Evolutionary conservation across 2,113 vertebrate species (phyloP).

Genomic region (Ariopsis seemanni): DNA sequence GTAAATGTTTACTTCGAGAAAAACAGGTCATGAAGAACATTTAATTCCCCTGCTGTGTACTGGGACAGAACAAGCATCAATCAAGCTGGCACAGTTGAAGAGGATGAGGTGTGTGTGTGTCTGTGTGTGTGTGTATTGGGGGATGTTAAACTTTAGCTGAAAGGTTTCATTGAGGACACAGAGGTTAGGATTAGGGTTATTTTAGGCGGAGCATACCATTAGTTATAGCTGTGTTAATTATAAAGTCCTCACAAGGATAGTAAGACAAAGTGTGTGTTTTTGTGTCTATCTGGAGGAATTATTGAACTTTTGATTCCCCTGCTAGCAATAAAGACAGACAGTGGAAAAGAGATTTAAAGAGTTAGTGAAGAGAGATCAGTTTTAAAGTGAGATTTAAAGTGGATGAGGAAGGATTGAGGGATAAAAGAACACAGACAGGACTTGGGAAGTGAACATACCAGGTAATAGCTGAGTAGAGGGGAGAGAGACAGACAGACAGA

Average conservation of each 20-base stretch:
- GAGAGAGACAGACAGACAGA: slow-evolving; percentile 15
- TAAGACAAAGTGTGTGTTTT: background rate
- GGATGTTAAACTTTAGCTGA: background rate
- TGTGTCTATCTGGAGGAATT: background rate
- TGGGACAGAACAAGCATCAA: background rate
- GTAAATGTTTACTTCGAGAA: background rate
- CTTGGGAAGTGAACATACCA: background rate
- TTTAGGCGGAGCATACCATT: background rate
- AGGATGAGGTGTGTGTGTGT: background rate
- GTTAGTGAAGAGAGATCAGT: background rate
- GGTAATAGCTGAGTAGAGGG: background rate
- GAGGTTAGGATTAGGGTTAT: background rate
- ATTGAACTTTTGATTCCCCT: background rate
- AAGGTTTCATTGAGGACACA: background rate
- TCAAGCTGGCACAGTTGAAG: slow-evolving; percentile 1
- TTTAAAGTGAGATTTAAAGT: slow-evolving; percentile 23
- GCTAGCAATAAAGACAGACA: background rate
- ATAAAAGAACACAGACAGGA: slow-evolving; percentile 2
- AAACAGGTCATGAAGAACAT: background rate
- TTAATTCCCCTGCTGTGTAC: background rate
- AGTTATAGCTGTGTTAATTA: background rate
- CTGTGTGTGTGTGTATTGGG: background rate
- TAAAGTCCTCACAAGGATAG: background rate
- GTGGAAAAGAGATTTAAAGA: slow-evolving; percentile 15
- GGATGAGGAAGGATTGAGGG: slow-evolving; percentile 12